These are phyloP conservation scores for Pelobates cultripes DNA, from an alignment of 2,797 vertebrate species.

Conservation along the genomic window DNA sequence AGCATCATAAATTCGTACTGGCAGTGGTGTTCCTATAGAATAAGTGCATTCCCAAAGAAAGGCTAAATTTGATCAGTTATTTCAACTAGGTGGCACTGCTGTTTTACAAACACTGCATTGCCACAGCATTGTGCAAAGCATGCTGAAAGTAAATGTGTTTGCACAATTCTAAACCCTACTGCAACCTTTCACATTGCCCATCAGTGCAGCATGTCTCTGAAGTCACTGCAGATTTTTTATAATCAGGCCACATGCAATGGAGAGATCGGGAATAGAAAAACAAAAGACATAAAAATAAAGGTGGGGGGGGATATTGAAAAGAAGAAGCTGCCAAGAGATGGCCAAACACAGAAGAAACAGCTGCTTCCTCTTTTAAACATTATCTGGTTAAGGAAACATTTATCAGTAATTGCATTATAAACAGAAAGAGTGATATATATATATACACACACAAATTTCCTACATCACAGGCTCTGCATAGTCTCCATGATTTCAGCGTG, in stretches of 20 bases:
- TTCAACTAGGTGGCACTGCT: conserved; percentile 29
- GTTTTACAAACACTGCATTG: conserved; percentile 1
- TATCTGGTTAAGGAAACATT: neutral
- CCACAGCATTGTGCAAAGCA: neutral
- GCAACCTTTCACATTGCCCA: no score
- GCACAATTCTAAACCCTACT: no score
- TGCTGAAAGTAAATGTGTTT: neutral
- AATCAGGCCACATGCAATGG: neutral
- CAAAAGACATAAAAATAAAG: neutral
- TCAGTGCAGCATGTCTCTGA: no score
- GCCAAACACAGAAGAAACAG: neutral
- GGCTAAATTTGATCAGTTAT: no score
- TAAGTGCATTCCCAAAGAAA: no score
- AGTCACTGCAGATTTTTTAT: neutral
- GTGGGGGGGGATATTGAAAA: no score
- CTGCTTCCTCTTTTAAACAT: neutral
- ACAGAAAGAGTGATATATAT: neutral
- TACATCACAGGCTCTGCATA: neutral
- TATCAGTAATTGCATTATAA: neutral
- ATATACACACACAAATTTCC: neutral
- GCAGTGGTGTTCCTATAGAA: no score
- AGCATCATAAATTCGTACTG: no score
- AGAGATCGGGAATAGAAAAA: neutral
- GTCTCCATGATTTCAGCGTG: no score
- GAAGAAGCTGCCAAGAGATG: neutral